A percentile compares a stretch with the other conserved stretches of the same genome.
Evolutionary conservation across 2,113 vertebrate species (phyloP).

Genomic region (Centropus unirufus): DNA sequence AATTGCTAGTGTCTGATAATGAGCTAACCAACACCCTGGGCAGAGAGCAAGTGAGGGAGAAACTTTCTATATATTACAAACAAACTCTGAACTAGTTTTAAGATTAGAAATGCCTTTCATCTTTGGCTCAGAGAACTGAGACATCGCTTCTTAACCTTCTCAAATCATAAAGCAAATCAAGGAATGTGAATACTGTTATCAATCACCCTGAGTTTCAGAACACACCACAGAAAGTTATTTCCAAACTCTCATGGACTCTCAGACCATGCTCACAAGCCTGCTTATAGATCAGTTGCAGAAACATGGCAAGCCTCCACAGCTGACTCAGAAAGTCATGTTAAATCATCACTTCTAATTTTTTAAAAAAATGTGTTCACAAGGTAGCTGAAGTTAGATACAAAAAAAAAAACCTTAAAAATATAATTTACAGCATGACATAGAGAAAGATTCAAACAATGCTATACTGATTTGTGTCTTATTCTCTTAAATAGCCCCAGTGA

Average conservation of each 20-base stretch:
- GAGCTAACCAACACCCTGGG: neutral
- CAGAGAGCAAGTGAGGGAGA: neutral
- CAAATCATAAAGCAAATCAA: neutral
- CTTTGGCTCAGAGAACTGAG: neutral
- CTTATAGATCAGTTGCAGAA: neutral
- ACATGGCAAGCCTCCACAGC: neutral
- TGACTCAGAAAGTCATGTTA: neutral
- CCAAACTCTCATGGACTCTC: neutral
- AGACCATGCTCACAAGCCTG: neutral
- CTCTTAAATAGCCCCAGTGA: neutral
- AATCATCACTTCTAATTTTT: neutral
- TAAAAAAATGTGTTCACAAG: neutral
- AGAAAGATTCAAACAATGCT: neutral
- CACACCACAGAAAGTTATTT: neutral
- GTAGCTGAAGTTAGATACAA: neutral
- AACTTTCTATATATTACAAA: neutral
- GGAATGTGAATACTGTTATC: neutral
- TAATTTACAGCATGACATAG: neutral
- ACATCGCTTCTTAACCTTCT: neutral
- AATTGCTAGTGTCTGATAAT: neutral
- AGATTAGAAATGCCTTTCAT: neutral
- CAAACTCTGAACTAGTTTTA: neutral
- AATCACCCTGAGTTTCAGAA: neutral
- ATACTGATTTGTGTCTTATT: accelerated
- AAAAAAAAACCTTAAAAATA: neutral